A percentile compares a stretch with the other conserved stretches of the same genome.
Conservation (phyloP, 2,888 invertebrate genomes). For the Drosophila kambysellisi region DNA sequence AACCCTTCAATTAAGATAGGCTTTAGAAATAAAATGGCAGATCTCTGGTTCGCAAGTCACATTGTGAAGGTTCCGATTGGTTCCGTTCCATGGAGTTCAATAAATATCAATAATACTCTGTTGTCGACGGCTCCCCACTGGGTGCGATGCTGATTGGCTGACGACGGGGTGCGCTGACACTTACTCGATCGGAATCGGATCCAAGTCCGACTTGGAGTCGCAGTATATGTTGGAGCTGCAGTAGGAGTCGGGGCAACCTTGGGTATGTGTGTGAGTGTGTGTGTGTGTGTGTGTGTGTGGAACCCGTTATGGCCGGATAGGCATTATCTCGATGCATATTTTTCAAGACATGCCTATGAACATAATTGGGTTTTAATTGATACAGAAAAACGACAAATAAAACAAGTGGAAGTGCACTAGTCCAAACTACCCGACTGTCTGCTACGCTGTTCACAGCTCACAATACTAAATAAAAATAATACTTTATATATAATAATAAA, state of each 20-base stretch:
- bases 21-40: not conserved
- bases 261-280: slow-evolving; percentile 7
- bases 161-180: slow-evolving; percentile 49
- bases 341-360: slow-evolving; percentile 64
- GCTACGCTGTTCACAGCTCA: not conserved
- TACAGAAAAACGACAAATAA: slow-evolving; percentile 55
- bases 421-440: not conserved
- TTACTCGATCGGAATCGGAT: slow-evolving; percentile 15
- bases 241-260: slow-evolving; percentile 28
- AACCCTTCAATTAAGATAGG: not conserved
- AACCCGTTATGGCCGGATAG: slow-evolving; percentile 73
- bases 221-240: slow-evolving; percentile 12
- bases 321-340: slow-evolving; percentile 62
- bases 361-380: slow-evolving; percentile 73
- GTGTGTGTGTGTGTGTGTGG: slow-evolving; percentile 32
- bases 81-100: slow-evolving; percentile 8
- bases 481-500: not conserved
- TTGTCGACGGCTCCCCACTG: slow-evolving; percentile 49
- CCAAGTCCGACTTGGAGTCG: slow-evolving; percentile 14
- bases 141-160: slow-evolving; percentile 47
- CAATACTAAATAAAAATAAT: not conserved
- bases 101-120: slow-evolving; percentile 37
- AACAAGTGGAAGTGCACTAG: slow-evolving; percentile 1
- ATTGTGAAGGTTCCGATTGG: slow-evolving; percentile 12
- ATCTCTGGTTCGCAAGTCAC: not conserved